These are phyloP conservation scores for Lasioglossum vierecki DNA, from an alignment of 2,888 invertebrate species.

Conservation along the genomic window DNA sequence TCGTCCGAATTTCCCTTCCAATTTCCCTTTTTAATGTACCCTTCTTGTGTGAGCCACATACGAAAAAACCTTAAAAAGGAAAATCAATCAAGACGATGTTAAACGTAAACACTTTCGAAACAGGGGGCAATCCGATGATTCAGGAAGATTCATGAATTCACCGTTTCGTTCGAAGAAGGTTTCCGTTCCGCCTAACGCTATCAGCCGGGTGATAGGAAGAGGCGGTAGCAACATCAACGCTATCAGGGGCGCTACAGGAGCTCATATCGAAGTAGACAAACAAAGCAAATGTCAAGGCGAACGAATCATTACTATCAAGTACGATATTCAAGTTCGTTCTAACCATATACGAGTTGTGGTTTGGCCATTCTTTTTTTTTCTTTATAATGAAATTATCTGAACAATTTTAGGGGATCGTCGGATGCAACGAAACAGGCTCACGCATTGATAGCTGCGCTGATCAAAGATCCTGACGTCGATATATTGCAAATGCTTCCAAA, in stretches of 20 bases:
- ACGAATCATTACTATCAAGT: constrained; percentile 97
- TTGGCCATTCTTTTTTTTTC: not conserved
- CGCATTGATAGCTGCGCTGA: constrained; percentile 94
- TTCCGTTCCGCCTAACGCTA: constrained; percentile 96
- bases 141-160: constrained; percentile 84
- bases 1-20: not conserved
- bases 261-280: constrained; percentile 99
- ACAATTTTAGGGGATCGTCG: constrained; percentile 90
- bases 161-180: constrained; percentile 93
- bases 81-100: not conserved
- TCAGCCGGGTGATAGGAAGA: constrained; percentile 98
- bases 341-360: not conserved
- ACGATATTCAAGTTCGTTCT: constrained; percentile 31
- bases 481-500: constrained; percentile 92
- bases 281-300: constrained; percentile 97
- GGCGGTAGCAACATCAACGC: constrained; percentile 99
- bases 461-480: constrained; percentile 98
- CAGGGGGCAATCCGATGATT: constrained; percentile 82
- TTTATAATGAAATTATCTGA: not conserved
- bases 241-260: constrained; percentile 97
- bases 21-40: not conserved
- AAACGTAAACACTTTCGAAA: constrained; percentile 8
- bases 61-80: not conserved
- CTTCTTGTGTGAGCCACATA: not conserved
- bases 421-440: constrained; percentile 97